Evolutionary conservation across 1,140 invertebrate genomes (phyloP).

Genomic region (Zaprionus kolodkinae): DNA sequence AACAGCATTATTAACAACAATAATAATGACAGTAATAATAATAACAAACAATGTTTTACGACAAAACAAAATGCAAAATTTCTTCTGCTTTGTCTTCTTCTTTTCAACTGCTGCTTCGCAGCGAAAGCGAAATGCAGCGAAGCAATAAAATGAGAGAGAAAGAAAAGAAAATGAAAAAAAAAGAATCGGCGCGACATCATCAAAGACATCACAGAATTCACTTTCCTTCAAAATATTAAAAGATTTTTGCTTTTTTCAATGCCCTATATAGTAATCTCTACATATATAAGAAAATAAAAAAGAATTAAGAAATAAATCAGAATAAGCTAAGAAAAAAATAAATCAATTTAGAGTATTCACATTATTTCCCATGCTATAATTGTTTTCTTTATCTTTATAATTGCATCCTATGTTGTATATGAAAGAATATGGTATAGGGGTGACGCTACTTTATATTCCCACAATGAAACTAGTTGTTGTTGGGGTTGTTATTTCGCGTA

Average conservation of each 20-base stretch:
- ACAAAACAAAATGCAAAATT: slow-evolving; percentile 21
- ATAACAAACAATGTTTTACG: slow-evolving; percentile 36
- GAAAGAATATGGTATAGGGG: neutral
- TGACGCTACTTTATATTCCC: neutral
- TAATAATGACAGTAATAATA: slow-evolving; percentile 49
- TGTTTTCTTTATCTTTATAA: neutral
- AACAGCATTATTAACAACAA: slow-evolving; percentile 45
- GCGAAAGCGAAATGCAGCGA: slow-evolving; percentile 8
- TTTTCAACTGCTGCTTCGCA: slow-evolving; percentile 19
- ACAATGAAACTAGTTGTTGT: slow-evolving; percentile 34
- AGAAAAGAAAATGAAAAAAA: neutral
- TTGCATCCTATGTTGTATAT: neutral
- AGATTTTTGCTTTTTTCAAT: neutral
- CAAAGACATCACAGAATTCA: neutral
- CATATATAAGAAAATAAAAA: neutral
- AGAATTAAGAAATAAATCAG: neutral
- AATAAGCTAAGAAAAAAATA: neutral
- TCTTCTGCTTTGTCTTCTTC: neutral
- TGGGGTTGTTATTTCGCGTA: slow-evolving; percentile 4
- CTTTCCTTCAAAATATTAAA: neutral
- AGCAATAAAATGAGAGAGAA: slow-evolving; percentile 7
- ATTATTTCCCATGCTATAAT: neutral
- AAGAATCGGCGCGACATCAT: neutral
- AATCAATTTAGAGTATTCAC: neutral
- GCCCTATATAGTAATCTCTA: neutral